Percentiles rank a stretch among this genome's conserved stretches.
phyloP scores from a whole-genome alignment of 2,113 vertebrate species.

The Lota lota region DNA sequence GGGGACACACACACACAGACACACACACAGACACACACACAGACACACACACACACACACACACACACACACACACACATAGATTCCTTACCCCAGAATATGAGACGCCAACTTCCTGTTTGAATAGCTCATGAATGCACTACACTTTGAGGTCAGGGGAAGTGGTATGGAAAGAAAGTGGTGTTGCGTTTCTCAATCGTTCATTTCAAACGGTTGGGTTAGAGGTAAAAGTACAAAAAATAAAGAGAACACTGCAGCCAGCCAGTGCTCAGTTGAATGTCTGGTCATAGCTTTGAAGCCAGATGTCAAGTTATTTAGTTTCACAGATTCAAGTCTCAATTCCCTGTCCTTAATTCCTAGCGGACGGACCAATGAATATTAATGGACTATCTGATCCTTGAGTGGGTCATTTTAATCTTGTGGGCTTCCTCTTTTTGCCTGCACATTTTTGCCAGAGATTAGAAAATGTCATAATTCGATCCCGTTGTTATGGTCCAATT shows the following conservation, averaged over 20 bases:
- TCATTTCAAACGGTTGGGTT: background rate
- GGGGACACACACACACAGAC: no score
- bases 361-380: constrained; percentile 54
- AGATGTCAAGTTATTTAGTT: constrained; percentile 58
- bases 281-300: constrained; percentile 20
- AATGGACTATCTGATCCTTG: constrained; percentile 43
- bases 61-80: no score
- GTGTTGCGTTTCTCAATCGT: constrained; percentile 19
- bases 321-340: constrained; percentile 58
- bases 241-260: no score
- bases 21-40: no score
- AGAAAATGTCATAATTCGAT: background rate
- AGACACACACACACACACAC: no score
- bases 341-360: constrained; percentile 61
- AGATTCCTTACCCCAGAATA: no score
- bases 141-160: no score
- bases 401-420: constrained; percentile 38
- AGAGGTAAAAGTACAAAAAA: background rate
- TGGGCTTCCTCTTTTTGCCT: constrained; percentile 37
- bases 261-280: constrained; percentile 11
- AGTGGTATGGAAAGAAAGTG: no score
- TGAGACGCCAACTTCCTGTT: no score
- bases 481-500: background rate
- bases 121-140: no score
- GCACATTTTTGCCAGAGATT: constrained; percentile 30